phyloP scores from a whole-genome alignment of 2,888 invertebrate species.

The Oasisia sp. region DNA sequence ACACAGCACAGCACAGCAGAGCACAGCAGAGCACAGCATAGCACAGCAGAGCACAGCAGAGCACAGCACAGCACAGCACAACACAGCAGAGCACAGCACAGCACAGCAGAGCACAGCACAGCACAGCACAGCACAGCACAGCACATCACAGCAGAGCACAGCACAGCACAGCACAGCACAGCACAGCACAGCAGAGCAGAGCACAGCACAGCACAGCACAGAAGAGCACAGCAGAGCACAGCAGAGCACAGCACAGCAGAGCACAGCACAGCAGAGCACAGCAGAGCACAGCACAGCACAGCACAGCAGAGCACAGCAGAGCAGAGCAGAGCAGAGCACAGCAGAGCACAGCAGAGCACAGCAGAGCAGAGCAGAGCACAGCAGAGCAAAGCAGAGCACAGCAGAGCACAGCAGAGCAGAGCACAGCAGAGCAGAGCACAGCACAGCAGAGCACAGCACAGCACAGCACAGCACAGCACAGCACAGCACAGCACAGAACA shows the following conservation, averaged over 20 bases:
- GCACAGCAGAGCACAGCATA: constrained; percentile 36
- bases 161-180: constrained; percentile 34
- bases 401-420: not conserved
- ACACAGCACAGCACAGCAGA: constrained; percentile 31
- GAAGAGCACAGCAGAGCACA: not conserved
- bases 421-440: not conserved
- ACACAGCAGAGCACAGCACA: constrained; percentile 22
- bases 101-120: constrained; percentile 23
- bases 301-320: constrained; percentile 20
- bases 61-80: constrained; percentile 35
- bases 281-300: not conserved
- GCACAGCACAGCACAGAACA: constrained; percentile 26
- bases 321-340: constrained; percentile 21
- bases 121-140: constrained; percentile 24
- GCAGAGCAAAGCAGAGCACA: not conserved
- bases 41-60: constrained; percentile 28
- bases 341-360: constrained; percentile 20
- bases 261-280: not conserved
- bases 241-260: not conserved
- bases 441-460: not conserved
- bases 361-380: constrained; percentile 7
- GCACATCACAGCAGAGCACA: constrained; percentile 29
- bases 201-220: not conserved
- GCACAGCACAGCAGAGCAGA: constrained; percentile 27
- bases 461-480: constrained; percentile 28